Evolutionary conservation across 2,797 vertebrate genomes (phyloP).

Genomic region (Brachymystax lenok): DNA sequence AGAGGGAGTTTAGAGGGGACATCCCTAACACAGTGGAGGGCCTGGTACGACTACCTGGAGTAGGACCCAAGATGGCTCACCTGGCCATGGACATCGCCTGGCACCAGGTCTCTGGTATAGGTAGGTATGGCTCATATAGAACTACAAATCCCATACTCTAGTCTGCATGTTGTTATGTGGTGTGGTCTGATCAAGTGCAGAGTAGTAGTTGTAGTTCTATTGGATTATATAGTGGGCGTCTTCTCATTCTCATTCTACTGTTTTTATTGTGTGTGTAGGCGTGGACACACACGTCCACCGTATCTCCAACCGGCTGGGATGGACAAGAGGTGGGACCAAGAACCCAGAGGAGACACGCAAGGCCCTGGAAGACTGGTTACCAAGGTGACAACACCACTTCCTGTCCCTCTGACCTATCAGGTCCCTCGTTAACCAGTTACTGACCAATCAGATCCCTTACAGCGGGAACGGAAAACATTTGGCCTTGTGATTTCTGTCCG

Average conservation of each 20-base stretch:
- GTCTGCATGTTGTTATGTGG: neutral
- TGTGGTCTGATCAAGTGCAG: neutral
- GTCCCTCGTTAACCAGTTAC: neutral
- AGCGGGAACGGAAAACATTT: too few species aligned
- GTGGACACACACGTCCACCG: conserved; percentile 97
- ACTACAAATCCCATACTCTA: neutral
- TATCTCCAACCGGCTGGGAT: conserved; percentile 88
- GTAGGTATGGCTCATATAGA: conserved; percentile 42
- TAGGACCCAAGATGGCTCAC: conserved; percentile 98
- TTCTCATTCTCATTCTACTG: neutral
- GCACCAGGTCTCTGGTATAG: conserved; percentile 89
- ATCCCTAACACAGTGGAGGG: conserved; percentile 85
- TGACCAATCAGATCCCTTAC: neutral
- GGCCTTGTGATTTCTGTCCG: too few species aligned
- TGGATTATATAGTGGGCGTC: neutral
- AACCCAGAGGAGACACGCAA: conserved; percentile 85
- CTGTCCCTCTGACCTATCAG: neutral
- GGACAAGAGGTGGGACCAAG: conserved; percentile 82
- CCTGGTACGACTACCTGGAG: conserved; percentile 87
- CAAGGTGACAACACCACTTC: conserved; percentile 77
- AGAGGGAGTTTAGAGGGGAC: conserved; percentile 81
- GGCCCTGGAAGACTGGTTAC: conserved; percentile 91
- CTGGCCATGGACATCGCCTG: conserved; percentile 94
- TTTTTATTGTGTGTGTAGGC: conserved; percentile 69
- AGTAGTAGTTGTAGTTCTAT: neutral